Percentiles rank a stretch among this genome's conserved stretches.
Conservation (phyloP, 2,888 invertebrate species). For the Synanthedon tipuliformis region DNA sequence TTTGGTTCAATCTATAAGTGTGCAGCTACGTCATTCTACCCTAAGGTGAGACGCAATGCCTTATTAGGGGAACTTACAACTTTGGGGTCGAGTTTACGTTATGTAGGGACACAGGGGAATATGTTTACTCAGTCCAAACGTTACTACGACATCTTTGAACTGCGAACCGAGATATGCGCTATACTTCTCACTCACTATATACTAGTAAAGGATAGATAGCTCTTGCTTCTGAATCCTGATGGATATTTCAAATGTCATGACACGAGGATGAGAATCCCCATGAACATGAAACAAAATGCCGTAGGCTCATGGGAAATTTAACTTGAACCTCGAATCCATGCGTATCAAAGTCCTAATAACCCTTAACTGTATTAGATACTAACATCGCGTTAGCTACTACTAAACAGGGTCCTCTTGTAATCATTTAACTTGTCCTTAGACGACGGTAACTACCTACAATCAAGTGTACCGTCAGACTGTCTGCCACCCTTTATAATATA, state of each 20-base stretch:
- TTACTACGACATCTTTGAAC: slow-evolving; percentile 1
- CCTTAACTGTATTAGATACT: no score
- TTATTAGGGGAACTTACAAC: slow-evolving; percentile 67
- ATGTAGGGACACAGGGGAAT: slow-evolving; percentile 48
- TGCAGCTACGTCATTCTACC: slow-evolving; percentile 30
- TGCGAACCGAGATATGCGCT: no score
- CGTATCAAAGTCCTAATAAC: slow-evolving; percentile 44
- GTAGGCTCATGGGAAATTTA: slow-evolving; percentile 55
- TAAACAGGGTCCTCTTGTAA: no score
- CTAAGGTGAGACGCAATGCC: slow-evolving; percentile 59
- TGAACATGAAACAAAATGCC: slow-evolving; percentile 23
- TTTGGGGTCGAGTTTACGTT: slow-evolving; percentile 59
- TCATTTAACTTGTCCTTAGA: no score
- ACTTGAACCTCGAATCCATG: slow-evolving; percentile 21
- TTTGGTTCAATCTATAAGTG: slow-evolving; percentile 9
- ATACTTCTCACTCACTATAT: slow-evolving; percentile 18
- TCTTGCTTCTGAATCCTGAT: background rate
- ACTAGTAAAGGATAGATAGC: slow-evolving; percentile 23
- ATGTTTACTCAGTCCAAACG: slow-evolving; percentile 41
- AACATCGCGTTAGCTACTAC: no score
- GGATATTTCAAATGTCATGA: slow-evolving; percentile 13
- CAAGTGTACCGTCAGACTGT: no score
- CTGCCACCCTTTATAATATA: no score
- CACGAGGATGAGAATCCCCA: slow-evolving; percentile 30
- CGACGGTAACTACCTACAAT: no score